Percentiles rank a stretch among this genome's conserved stretches.
phyloP scores from a whole-genome alignment of 2,797 vertebrate species.

The Epinephelus malabaricus region DNA sequence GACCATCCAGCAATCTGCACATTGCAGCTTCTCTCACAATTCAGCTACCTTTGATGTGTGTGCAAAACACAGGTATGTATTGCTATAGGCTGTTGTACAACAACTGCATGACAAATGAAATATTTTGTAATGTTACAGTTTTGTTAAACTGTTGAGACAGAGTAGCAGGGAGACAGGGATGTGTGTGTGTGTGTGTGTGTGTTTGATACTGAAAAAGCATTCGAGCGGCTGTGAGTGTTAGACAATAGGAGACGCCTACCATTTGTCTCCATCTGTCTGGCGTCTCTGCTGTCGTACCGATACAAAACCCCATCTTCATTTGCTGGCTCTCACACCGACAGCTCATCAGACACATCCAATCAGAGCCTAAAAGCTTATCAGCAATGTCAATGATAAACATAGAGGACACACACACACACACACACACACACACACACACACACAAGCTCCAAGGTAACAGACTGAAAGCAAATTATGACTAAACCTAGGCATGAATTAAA shows the following conservation, averaged over 20 bases:
- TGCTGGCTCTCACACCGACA: constrained; percentile 49
- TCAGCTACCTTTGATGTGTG: constrained; percentile 18
- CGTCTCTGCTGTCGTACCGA: constrained; percentile 52
- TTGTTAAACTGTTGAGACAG: constrained; percentile 22
- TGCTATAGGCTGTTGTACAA: constrained; percentile 38
- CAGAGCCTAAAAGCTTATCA: constrained; percentile 67
- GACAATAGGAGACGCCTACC: constrained; percentile 60
- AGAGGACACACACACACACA: constrained; percentile 47
- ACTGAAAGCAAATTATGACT: constrained; percentile 49
- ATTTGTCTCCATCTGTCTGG: constrained; percentile 78
- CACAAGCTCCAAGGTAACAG: constrained; percentile 25
- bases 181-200: constrained; percentile 20
- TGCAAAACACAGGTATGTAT: constrained; percentile 29
- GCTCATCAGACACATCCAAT: constrained; percentile 71
- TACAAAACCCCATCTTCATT: constrained; percentile 66
- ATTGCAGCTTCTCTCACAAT: constrained; percentile 43
- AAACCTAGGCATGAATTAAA: constrained; percentile 46
- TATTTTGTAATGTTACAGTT: constrained; percentile 13
- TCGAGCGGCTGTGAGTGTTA: constrained; percentile 14
- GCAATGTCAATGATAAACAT: constrained; percentile 72
- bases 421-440: constrained; percentile 11
- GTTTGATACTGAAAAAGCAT: constrained; percentile 22
- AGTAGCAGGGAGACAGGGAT: neutral
- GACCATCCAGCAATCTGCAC: constrained; percentile 54
- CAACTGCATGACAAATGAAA: constrained; percentile 32